These are phyloP conservation scores for Calyptomena viridis DNA, from an alignment of 2,113 vertebrate species.

Conservation along the genomic window DNA sequence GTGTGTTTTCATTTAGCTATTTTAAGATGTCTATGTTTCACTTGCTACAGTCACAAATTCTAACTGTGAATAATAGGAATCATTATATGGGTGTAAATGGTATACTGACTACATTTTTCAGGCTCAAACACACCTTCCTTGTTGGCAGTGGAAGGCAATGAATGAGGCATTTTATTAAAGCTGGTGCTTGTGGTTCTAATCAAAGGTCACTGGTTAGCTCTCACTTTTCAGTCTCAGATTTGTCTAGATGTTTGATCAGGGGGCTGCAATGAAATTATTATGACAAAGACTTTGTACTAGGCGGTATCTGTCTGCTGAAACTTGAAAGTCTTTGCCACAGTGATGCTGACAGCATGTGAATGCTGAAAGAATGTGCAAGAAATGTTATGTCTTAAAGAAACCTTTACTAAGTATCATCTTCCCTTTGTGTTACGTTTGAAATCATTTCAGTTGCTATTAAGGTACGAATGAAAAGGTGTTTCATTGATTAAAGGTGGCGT, in stretches of 20 bases:
- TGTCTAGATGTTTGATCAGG: conserved; percentile 81
- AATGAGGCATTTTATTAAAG: conserved; percentile 80
- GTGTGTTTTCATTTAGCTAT: conserved; percentile 71
- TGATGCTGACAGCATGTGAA: conserved; percentile 79
- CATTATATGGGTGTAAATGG: conserved; percentile 74
- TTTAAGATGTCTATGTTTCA: conserved; percentile 71
- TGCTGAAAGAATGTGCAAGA: conserved; percentile 76
- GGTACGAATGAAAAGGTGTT: conserved; percentile 75
- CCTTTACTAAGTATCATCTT: conserved; percentile 76
- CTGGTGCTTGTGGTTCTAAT: conserved; percentile 74
- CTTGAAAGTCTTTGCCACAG: conserved; percentile 78
- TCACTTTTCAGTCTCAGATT: conserved; percentile 78
- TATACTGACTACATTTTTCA: conserved; percentile 72
- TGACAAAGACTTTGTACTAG: conserved; percentile 82
- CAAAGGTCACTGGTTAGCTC: conserved; percentile 77
- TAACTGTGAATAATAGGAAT: conserved; percentile 74
- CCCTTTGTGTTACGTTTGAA: conserved; percentile 78
- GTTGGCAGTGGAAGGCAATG: conserved; percentile 72
- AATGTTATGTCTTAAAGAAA: conserved; percentile 76
- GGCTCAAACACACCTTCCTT: conserved; percentile 74
- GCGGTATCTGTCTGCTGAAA: conserved; percentile 78
- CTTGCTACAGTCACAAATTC: conserved; percentile 71
- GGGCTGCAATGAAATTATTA: conserved; percentile 77
- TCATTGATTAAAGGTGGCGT: conserved; percentile 76
- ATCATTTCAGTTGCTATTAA: conserved; percentile 77